phyloP scores from a whole-genome alignment of 2,888 invertebrate species.

The Ryuthela nishihirai region DNA sequence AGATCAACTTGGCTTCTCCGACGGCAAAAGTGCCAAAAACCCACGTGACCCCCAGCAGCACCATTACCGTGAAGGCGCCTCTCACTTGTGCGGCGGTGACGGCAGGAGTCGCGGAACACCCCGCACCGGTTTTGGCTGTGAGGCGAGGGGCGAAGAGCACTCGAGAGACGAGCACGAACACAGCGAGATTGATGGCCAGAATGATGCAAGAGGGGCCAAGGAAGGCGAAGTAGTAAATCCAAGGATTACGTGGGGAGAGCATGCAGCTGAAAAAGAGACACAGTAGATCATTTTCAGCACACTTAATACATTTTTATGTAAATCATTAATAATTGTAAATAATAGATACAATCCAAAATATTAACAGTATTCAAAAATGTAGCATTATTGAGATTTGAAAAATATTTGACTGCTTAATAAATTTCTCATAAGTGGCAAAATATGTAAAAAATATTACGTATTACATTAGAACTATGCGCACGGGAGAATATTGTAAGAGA shows the following conservation, averaged over 20 bases:
- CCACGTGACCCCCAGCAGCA: slow-evolving; percentile 48
- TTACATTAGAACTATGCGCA: no score
- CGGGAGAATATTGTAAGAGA: no score
- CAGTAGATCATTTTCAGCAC: no score
- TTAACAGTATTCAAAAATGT: no score
- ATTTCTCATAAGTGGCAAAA: no score
- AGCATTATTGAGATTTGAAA: no score
- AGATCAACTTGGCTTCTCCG: slow-evolving; percentile 44
- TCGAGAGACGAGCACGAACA: slow-evolving; percentile 51
- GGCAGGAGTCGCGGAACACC: background rate
- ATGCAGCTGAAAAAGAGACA: slow-evolving; percentile 49
- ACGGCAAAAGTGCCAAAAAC: slow-evolving; percentile 47
- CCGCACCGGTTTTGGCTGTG: slow-evolving; percentile 26
- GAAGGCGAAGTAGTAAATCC: slow-evolving; percentile 52
- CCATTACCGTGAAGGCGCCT: slow-evolving; percentile 47
- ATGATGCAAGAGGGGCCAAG: slow-evolving; percentile 52
- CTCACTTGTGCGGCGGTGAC: slow-evolving; percentile 40
- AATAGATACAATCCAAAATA: no score
- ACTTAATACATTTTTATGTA: no score
- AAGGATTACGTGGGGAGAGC: slow-evolving; percentile 48
- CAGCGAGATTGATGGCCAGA: slow-evolving; percentile 50
- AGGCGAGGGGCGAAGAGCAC: slow-evolving; percentile 46
- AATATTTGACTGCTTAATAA: no score
- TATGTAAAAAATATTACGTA: no score
- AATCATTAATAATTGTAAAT: no score